phyloP scores from a whole-genome alignment of 2,888 invertebrate species.

The Allolobophora icterica region DNA sequence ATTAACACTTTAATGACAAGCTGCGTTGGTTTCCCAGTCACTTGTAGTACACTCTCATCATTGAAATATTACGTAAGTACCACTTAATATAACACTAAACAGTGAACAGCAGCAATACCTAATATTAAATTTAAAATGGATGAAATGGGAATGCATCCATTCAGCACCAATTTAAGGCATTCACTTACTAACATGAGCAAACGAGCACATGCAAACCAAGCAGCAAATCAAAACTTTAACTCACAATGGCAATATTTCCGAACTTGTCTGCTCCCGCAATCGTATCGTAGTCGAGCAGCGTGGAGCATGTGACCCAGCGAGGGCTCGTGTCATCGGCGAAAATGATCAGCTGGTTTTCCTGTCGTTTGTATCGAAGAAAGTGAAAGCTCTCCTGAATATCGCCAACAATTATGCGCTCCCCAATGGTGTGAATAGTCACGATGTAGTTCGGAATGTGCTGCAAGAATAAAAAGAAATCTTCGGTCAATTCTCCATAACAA shows the following conservation, averaged over 20 bases:
- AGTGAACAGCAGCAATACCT: not conserved
- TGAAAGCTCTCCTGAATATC: conserved; percentile 93
- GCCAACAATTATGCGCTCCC: conserved; percentile 90
- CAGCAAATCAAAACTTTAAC: conserved; percentile 53
- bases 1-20: too few relatives aligned
- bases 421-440: conserved; percentile 89
- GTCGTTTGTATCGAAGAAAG: conserved; percentile 89
- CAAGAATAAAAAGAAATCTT: conserved; percentile 52
- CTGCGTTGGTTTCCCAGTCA: too few relatives aligned
- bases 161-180: not conserved
- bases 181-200: not conserved
- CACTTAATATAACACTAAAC: not conserved
- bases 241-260: conserved; percentile 89
- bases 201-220: not conserved
- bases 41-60: too few relatives aligned
- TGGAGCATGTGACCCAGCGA: conserved; percentile 90
- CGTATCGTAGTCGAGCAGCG: conserved; percentile 94
- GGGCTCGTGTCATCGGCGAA: conserved; percentile 99
- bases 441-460: conserved; percentile 94
- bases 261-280: conserved; percentile 97
- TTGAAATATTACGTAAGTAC: too few relatives aligned
- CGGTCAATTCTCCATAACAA: not conserved
- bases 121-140: too few relatives aligned
- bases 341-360: conserved; percentile 95
- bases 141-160: not conserved